Evolutionary conservation across 2,888 invertebrate genomes (phyloP).

Genomic region (Lithophane ornitopus): DNA sequence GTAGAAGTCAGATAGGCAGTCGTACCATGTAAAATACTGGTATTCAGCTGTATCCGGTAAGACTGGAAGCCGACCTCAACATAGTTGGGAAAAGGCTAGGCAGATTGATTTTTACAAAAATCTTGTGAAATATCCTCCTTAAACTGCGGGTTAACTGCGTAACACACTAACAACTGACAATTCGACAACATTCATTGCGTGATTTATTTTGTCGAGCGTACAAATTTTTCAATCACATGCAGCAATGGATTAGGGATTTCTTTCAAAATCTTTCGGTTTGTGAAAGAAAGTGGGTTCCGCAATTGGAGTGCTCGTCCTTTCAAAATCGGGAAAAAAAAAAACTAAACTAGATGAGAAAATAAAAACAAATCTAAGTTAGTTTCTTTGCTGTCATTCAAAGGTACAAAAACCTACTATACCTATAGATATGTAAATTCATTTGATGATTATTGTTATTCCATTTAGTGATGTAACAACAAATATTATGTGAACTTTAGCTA

Average conservation of each 20-base stretch:
- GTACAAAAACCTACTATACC: background rate
- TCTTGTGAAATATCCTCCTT: background rate
- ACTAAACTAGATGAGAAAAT: background rate
- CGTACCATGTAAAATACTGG: too few species aligned
- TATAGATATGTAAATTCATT: constrained; percentile 3
- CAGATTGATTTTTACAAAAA: constrained; percentile 5
- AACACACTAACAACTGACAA: background rate
- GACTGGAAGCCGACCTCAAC: too few species aligned
- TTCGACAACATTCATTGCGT: background rate
- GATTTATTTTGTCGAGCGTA: background rate
- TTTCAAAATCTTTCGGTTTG: background rate
- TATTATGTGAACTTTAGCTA: background rate
- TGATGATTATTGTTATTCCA: background rate
- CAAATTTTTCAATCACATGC: background rate
- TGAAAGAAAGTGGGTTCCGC: background rate
- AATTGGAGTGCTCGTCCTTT: background rate
- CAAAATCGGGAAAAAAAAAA: background rate
- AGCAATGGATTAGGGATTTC: background rate
- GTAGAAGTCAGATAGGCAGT: too few species aligned
- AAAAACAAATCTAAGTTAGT: too few species aligned
- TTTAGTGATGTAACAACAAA: background rate
- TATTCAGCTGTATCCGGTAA: too few species aligned
- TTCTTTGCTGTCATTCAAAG: constrained; percentile 19
- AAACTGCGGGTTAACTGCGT: background rate
- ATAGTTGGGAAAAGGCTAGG: too few species aligned